A percentile compares a stretch with the other conserved stretches of the same genome.
These are phyloP conservation scores for Drosophila nigricruria DNA, from an alignment of 2,888 invertebrate species.

Conservation along the genomic window DNA sequence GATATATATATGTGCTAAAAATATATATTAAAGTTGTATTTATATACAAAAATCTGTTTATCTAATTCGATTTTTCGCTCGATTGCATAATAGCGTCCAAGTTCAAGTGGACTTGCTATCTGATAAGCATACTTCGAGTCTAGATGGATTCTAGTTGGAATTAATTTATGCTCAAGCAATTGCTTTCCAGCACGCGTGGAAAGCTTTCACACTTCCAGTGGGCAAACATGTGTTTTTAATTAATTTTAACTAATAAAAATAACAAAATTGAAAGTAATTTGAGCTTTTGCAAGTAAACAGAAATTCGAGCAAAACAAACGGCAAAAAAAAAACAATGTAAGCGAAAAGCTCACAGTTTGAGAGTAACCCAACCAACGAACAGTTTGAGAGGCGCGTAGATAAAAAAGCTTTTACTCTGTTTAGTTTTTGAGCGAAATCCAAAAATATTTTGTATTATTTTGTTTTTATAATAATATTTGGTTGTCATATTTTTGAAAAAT, in stretches of 20 bases:
- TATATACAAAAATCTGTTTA: slow-evolving; percentile 17
- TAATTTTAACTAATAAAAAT: not conserved
- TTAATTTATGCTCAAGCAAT: slow-evolving; percentile 10
- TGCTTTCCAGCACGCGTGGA: slow-evolving; percentile 38
- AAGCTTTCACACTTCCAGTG: slow-evolving; percentile 42
- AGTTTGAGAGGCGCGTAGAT: slow-evolving; percentile 13
- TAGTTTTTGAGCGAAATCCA: slow-evolving; percentile 70
- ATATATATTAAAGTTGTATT: slow-evolving; percentile 51
- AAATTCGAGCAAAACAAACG: slow-evolving; percentile 57
- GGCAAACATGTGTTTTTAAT: slow-evolving; percentile 24
- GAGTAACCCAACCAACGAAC: not conserved
- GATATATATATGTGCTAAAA: slow-evolving; percentile 7
- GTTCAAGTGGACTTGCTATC: not conserved
- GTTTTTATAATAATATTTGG: slow-evolving; percentile 43
- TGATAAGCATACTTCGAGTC: slow-evolving; percentile 49
- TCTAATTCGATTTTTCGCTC: slow-evolving; percentile 7
- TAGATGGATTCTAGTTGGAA: not conserved
- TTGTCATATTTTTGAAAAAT: slow-evolving; percentile 71
- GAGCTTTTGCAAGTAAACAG: slow-evolving; percentile 50
- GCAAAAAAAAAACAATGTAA: slow-evolving; percentile 19
- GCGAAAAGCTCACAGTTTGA: slow-evolving; percentile 10
- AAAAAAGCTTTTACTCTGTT: slow-evolving; percentile 3
- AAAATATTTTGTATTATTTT: slow-evolving; percentile 66
- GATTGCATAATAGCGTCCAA: slow-evolving; percentile 36
- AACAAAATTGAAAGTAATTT: slow-evolving; percentile 9